phyloP scores from a whole-genome alignment of 2,113 vertebrate genomes.

The Centropristis striata region DNA sequence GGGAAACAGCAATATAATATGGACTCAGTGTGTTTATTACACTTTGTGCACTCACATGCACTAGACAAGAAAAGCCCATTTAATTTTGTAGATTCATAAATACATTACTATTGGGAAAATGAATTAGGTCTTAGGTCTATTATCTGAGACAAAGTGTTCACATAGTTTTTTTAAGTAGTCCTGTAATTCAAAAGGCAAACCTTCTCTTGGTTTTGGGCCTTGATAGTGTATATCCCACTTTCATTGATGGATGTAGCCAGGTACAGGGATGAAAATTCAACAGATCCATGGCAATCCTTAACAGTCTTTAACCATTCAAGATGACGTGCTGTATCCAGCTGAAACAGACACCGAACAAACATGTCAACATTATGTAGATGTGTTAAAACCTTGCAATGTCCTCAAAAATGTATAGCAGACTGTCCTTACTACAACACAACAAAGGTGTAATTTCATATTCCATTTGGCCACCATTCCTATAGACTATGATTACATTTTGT shows the following conservation, averaged over 20 bases:
- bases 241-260: constrained; percentile 91
- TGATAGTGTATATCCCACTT: constrained; percentile 87
- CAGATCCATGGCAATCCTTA: constrained; percentile 93
- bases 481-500: not conserved
- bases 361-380: no score
- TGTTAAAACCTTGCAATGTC: no score
- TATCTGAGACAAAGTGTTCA: not conserved
- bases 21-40: not conserved
- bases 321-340: constrained; percentile 90
- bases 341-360: constrained; percentile 37
- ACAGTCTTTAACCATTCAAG: constrained; percentile 92
- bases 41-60: not conserved
- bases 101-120: not conserved
- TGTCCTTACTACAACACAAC: no score
- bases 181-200: no score
- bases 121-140: not conserved
- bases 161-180: not conserved
- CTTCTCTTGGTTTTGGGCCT: constrained; percentile 74
- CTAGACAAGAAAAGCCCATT: not conserved
- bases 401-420: no score
- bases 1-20: not conserved
- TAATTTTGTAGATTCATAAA: not conserved
- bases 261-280: constrained; percentile 91
- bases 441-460: not conserved
- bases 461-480: not conserved